These are phyloP conservation scores for Tuberolachnus salignus DNA, from an alignment of 2,888 invertebrate genomes.

Conservation along the genomic window DNA sequence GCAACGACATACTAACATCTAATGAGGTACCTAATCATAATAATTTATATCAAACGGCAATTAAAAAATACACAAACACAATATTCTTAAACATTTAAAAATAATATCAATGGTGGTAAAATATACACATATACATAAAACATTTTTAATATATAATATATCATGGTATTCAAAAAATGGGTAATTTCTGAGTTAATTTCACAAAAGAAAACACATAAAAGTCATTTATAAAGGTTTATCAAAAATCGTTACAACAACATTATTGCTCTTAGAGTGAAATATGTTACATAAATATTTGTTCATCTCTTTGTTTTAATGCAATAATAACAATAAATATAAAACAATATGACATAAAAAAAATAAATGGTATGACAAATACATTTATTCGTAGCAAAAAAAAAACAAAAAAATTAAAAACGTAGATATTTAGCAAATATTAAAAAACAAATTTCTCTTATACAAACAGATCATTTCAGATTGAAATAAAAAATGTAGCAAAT, in stretches of 20 bases:
- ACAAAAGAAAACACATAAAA: constrained; percentile 3
- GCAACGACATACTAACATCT: constrained; percentile 26
- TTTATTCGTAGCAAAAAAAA: background rate
- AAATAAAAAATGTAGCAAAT: constrained; percentile 21
- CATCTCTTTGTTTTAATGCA: background rate
- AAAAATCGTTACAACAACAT: background rate
- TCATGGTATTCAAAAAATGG: background rate
- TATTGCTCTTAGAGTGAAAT: constrained; percentile 29
- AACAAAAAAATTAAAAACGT: constrained; percentile 6
- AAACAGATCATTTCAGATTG: constrained; percentile 22
- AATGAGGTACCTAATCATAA: constrained; percentile 13
- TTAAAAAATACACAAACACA: constrained; percentile 33
- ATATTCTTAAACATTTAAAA: constrained; percentile 2
- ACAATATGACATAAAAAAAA: background rate
- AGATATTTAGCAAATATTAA: too few species aligned
- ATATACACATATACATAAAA: background rate
- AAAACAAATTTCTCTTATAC: constrained; percentile 14
- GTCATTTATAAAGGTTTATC: background rate
- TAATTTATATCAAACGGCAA: constrained; percentile 11
- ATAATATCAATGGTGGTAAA: background rate
- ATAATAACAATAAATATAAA: constrained; percentile 35
- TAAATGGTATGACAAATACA: background rate
- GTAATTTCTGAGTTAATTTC: background rate
- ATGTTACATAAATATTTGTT: background rate
- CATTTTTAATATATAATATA: background rate